Evolutionary conservation across 2,888 invertebrate species (phyloP).

Genomic region (Dioctria rufipes): DNA sequence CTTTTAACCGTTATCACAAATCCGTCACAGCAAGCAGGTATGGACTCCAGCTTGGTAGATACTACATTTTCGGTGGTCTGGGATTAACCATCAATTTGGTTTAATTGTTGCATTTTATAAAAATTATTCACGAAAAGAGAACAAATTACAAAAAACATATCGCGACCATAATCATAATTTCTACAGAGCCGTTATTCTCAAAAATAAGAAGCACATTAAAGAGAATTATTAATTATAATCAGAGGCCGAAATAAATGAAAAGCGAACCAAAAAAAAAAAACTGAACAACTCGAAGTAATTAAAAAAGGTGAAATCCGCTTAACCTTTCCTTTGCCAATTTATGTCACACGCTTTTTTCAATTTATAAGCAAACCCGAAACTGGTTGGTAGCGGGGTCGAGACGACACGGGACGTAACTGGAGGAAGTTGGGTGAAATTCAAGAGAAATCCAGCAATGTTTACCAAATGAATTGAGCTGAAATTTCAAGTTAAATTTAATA

Average conservation of each 20-base stretch:
- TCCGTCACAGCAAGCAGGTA: too few species aligned
- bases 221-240: constrained; percentile 38
- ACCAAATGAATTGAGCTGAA: constrained; percentile 39
- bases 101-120: too few species aligned
- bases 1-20: too few species aligned
- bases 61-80: too few species aligned
- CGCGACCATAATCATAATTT: too few species aligned
- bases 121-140: too few species aligned
- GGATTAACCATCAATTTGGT: too few species aligned
- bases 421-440: not conserved
- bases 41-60: too few species aligned
- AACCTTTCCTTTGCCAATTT: constrained; percentile 48
- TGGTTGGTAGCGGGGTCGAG: not conserved
- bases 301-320: constrained; percentile 50
- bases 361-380: constrained; percentile 1
- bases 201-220: constrained; percentile 9
- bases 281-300: constrained; percentile 34
- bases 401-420: too few species aligned
- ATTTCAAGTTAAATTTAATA: constrained; percentile 45
- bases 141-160: too few species aligned
- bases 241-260: constrained; percentile 31
- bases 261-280: constrained; percentile 17
- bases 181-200: too few species aligned
- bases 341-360: constrained; percentile 32
- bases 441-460: constrained; percentile 25